Evolutionary conservation across 2,888 invertebrate species (phyloP), one percentile per base, ranked within the genome.

Genomic region (Amphimallon solstitiale): DNA sequence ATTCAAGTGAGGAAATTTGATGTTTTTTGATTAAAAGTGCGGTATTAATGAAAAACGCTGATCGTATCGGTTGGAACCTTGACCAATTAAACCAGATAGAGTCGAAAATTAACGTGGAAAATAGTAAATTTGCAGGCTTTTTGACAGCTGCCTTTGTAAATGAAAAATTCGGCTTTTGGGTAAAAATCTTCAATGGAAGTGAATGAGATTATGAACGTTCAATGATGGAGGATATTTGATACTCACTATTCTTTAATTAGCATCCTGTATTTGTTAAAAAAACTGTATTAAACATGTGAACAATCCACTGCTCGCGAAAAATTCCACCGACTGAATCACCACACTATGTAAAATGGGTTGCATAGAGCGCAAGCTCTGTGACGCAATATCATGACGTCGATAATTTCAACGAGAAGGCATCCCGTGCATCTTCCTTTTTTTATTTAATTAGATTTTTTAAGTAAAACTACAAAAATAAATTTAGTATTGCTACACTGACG

Each of bases 161-260:
- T 54, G 46, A 62, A 62, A 38, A 48, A 2, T 54, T 9, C n/a
- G 12, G 37, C 54, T 4, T 10, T 40, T 29, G 14, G 19, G 19
- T 6, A n/a, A 43, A n/a, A 19, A 34, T 21, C 19, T 19, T 9
- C 46, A n/a, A 34, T 19, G 14, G 48, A 51, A 15, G 15, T 65
- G 61, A 67, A 64, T 61, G 64, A 54, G 46, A 63, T n/a, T 15
- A 34, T 21, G 35, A 14, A n/a, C 10, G 23, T 40, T 15, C 12
- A 40, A 56, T 10, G 23, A 9, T 15, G 40, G 51, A 35, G 34
- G 15, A 14, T n/a, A 17, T 10, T 23, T n/a, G 17, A 60, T 85
- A 89, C 89, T 89, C 82, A 89, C 89, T 85, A 89, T 87, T 89
- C 89, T 85, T 89, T 89, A 83, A 89, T 89, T 84, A 89, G 85